phyloP scores from a whole-genome alignment of 2,113 vertebrate species.

The Neoarius graeffei region DNA sequence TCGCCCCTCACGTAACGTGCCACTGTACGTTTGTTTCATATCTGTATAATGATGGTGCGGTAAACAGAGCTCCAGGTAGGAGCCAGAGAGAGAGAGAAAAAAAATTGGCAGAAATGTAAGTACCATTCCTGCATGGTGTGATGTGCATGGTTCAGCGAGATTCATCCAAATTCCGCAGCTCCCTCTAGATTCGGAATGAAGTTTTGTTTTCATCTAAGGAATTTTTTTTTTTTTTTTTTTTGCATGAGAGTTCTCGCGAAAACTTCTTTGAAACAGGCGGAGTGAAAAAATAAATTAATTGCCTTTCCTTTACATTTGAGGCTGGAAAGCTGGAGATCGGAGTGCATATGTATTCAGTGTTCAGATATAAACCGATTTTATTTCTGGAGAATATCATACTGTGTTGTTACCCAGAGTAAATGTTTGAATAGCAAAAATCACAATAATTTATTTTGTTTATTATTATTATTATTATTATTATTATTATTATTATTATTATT shows the following conservation, averaged over 20 bases:
- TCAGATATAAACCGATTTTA: background rate
- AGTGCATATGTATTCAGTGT: background rate
- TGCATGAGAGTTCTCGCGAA: background rate
- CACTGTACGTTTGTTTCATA: background rate
- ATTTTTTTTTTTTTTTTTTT: background rate
- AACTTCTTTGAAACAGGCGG: background rate
- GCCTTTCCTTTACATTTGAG: background rate
- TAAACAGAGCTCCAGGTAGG: conserved; percentile 20
- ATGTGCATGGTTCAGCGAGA: background rate
- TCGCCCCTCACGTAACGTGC: conserved; percentile 15
- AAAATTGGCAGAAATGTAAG: conserved; percentile 27
- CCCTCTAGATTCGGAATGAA: background rate
- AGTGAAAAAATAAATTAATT: background rate
- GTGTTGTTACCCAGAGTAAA: background rate
- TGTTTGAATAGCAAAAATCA: background rate
- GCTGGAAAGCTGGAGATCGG: background rate
- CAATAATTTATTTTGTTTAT: background rate
- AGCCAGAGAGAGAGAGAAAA: background rate
- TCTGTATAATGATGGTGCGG: background rate
- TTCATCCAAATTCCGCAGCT: background rate
- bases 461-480: background rate
- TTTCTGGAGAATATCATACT: background rate
- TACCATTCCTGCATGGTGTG: conserved; percentile 38
- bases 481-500: background rate
- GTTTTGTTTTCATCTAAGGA: background rate